A percentile compares a stretch with the other conserved stretches of the same genome.
phyloP scores from a whole-genome alignment of 2,797 vertebrate species.

The Halcyon badia region DNA sequence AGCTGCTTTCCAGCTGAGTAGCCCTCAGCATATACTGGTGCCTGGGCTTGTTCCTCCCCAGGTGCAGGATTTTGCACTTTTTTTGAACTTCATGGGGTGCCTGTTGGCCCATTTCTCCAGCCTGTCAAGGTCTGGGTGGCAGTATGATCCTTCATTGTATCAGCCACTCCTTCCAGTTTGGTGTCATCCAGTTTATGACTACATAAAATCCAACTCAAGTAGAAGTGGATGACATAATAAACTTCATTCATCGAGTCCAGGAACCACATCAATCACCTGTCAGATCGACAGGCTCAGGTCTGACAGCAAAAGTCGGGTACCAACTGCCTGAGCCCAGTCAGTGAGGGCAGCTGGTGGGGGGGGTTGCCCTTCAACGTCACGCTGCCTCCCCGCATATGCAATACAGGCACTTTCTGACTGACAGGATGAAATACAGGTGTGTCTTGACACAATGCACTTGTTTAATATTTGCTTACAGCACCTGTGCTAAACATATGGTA shows the following conservation, averaged over 20 bases:
- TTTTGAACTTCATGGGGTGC: background rate
- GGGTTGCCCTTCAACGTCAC: accelerated
- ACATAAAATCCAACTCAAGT: background rate
- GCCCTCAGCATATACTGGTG: background rate
- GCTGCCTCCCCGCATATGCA: background rate
- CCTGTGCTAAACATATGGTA: background rate
- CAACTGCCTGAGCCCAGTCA: background rate
- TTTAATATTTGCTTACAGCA: background rate
- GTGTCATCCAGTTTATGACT: background rate
- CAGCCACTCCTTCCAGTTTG: background rate
- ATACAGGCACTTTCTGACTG: background rate
- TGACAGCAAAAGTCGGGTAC: background rate
- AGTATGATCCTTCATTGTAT: accelerated
- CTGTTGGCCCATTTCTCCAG: background rate
- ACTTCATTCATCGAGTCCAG: background rate
- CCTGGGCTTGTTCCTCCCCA: background rate
- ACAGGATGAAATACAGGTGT: background rate
- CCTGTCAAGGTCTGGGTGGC: background rate
- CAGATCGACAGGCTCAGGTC: background rate
- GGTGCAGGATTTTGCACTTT: background rate
- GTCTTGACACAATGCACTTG: background rate
- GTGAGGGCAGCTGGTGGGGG: background rate
- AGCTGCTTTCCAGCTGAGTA: background rate
- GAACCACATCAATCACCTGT: background rate
- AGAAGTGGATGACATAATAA: background rate